Evolutionary conservation across 2,113 vertebrate genomes (phyloP), one percentile per base, ranked within the genome.

Genomic region (Clupea harengus): DNA sequence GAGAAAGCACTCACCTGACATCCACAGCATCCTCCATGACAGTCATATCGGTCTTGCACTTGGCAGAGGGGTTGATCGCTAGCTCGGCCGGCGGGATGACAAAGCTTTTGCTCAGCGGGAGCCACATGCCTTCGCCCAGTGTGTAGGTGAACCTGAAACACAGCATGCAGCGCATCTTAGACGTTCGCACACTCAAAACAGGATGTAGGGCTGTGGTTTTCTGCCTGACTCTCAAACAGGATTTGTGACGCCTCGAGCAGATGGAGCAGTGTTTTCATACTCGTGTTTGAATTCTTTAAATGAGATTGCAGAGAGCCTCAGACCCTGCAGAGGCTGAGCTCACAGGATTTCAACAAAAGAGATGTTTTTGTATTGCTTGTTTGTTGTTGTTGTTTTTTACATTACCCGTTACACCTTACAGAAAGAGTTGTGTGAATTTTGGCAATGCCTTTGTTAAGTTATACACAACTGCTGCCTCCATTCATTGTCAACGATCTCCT

Each of bases 11-110:
- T 92, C 87, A 99, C 98, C 98, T 96, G 91, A 99, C 97, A 84
- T 99, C 98, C 89, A 99, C 98, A 0, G 98, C 97, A 0, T 99
- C 98, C 90, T 99, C 98, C 98, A 99, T 99, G 91, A 99, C 98
- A 0, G 98, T 99, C 97, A 99, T 99, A 93, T 99, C 98, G 0
- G 98, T 99, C 94, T 99, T 99, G 90, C 98, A 99, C 92, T 99
- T 99, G 44, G 98, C 98, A 0, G 98, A 99, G 0, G 98, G 98
- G 91, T 99, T 99, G 94, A 99, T 99, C 92, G 98, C 98, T 85
- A 99, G 96, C 91, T 99, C 98, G 0, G 98, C 97, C 0, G 98
- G 98, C 0, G 98, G 98, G 89, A 99, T 99, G 88, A 99, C 98
- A 0, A 99, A 99, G 92, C 98, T 99, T 95, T 99, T 99, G 93